Percentiles rank a stretch among this genome's conserved stretches.
Conservation (phyloP, 1,140 invertebrate species). For the Drosophila saltans region DNA sequence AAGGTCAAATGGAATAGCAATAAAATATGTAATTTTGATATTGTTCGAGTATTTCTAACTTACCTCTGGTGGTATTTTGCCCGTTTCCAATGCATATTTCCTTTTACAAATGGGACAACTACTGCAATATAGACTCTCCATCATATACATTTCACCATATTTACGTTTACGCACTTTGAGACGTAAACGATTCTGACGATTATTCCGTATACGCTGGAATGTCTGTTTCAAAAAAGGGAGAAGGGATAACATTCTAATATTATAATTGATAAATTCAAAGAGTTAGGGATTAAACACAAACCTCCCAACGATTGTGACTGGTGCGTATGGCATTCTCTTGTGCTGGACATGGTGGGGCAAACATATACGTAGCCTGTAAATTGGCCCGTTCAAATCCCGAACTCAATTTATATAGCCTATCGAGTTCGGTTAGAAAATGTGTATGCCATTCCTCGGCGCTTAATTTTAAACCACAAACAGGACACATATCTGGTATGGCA, state of each 20-base stretch:
- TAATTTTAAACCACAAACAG: slow-evolving; percentile 91
- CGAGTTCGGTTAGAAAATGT: slow-evolving; percentile 91
- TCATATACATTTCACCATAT: slow-evolving; percentile 85
- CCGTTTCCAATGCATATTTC: slow-evolving; percentile 86
- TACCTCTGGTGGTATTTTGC: slow-evolving; percentile 86
- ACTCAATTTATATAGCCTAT: slow-evolving; percentile 88
- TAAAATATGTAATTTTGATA: no score
- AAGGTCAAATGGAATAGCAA: no score
- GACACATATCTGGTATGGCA: slow-evolving; percentile 85
- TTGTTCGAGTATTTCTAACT: slow-evolving; percentile 51
- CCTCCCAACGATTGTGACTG: slow-evolving; percentile 90
- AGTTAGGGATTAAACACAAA: slow-evolving; percentile 44
- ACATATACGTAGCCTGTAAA: slow-evolving; percentile 81
- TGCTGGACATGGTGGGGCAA: slow-evolving; percentile 79
- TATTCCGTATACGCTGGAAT: slow-evolving; percentile 91
- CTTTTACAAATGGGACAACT: slow-evolving; percentile 92
- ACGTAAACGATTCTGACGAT: slow-evolving; percentile 88
- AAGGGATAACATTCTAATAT: no score
- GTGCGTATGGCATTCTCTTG: slow-evolving; percentile 84
- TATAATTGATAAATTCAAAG: no score
- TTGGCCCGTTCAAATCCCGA: slow-evolving; percentile 84
- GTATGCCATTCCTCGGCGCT: slow-evolving; percentile 89
- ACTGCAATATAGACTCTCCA: slow-evolving; percentile 82
- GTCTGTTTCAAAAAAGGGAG: slow-evolving; percentile 83
- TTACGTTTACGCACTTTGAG: slow-evolving; percentile 87